Base-by-base conservation (phyloP, 1,140 invertebrate species). In the Hycleus cichorii region DNA sequence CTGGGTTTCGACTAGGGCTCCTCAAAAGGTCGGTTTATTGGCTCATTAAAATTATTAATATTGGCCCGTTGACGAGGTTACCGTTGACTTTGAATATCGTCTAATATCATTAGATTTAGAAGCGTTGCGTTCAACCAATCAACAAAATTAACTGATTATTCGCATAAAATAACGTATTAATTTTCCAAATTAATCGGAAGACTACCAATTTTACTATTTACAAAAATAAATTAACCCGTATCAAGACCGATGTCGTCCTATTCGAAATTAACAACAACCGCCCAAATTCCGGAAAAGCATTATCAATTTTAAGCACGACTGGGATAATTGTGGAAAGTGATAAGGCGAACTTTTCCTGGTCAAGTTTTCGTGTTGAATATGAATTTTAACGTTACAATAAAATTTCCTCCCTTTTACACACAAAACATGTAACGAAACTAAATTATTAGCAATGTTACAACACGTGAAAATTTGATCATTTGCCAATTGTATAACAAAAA, bases 1-100 rank as follows among this genome's bases (percentile, higher is more conserved):
- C 55, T 39, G 55, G 55, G 47, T 57, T 57, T 49, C 48, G 48
- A 47, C 55, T 49, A 49, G 55, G 55, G 48, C 47, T 57, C 42
- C 55, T 57, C 47, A 57, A 57, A 57, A 57, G 55, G 55, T 57
- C 48, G 55, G 55, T 57, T 57, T 57, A 57, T 57, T 57, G 55
- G 55, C 55, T 57, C 55, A 57, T 57, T 57, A 57, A 57, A 57
- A 57, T 57, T 57, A 57, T 57, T 57, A 57, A 57, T 57, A 57
- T 57, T 57, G 39, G 46, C 39, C 52, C 45, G 47, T 39, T 49
- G 55, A 49, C 47, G 55, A 32, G 4, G 32, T 32, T 57, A 40
- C 39, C 6, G 52, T 43, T 44, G 52, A 42, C 52, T 55, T 55
- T 54, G 51, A 54, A 54, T 54, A 54, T 54, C 48, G 18, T 57